phyloP scores from a whole-genome alignment of 2,797 vertebrate species.

The Sebastes hubbsi region DNA sequence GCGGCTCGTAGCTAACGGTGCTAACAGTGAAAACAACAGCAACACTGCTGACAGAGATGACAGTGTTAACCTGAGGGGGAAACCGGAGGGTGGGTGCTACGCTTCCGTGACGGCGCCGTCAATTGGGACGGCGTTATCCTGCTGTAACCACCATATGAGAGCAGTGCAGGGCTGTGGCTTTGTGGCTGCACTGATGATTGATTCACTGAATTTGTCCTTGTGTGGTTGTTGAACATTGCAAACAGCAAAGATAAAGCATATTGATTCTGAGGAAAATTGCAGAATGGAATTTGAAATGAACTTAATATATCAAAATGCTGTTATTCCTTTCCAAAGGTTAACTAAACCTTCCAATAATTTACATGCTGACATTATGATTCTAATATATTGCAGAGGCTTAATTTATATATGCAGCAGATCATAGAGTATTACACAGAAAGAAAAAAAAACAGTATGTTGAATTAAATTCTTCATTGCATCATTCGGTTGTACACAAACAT shows the following conservation, averaged over 20 bases:
- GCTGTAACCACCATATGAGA: no score
- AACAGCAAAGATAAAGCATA: not conserved
- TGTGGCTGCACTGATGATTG: not conserved
- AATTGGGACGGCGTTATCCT: no score
- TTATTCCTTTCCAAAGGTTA: not conserved
- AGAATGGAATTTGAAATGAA: not conserved
- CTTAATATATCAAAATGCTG: not conserved
- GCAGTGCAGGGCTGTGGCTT: no score
- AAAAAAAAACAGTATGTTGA: not conserved
- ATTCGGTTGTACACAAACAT: not conserved
- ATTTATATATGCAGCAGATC: not conserved
- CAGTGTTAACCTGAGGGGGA: no score
- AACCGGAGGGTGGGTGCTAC: no score
- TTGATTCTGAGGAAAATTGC: not conserved
- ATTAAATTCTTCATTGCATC: not conserved
- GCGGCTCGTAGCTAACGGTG: no score
- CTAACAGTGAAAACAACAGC: no score
- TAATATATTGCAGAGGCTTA: not conserved
- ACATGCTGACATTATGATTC: not conserved
- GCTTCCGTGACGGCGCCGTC: no score
- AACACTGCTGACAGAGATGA: no score
- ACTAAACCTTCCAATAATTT: not conserved
- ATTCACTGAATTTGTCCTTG: not conserved
- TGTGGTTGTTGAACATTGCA: not conserved
- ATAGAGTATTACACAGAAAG: not conserved